Conservation (phyloP, 1,140 invertebrate species). For the Orchesella cincta region DNA sequence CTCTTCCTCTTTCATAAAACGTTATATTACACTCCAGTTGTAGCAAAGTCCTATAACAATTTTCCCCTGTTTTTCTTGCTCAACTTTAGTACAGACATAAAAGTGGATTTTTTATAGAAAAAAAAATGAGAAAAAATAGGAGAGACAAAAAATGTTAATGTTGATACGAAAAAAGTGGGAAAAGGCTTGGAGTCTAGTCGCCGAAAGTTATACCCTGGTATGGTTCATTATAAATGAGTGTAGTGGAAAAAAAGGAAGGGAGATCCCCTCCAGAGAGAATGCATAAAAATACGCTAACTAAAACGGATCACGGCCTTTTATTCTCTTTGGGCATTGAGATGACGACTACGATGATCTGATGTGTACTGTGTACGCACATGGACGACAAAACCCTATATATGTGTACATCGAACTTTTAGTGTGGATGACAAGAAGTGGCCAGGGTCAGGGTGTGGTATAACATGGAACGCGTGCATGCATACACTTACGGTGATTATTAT, state of each 20-base stretch:
- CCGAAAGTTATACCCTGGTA: neutral
- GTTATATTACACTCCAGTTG: neutral
- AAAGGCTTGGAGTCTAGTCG: neutral
- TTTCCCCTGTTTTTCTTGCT: neutral
- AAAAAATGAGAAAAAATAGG: neutral
- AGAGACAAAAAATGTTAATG: neutral
- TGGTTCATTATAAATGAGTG: neutral
- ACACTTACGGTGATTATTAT: constrained; percentile 1
- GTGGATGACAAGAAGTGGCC: constrained; percentile 5
- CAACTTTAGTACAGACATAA: neutral
- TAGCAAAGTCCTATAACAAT: neutral
- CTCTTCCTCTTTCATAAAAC: constrained; percentile 4
- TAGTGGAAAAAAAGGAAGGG: neutral
- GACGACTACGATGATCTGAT: neutral
- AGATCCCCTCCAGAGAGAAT: neutral
- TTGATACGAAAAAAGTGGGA: neutral
- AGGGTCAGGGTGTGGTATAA: constrained; percentile 19
- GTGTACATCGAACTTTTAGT: neutral
- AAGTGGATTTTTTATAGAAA: constrained; percentile 6
- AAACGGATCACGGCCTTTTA: constrained; percentile 20
- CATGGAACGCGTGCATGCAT: constrained; percentile 13
- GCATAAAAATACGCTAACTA: neutral
- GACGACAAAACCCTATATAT: neutral
- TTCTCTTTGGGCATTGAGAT: neutral
- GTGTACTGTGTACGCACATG: neutral